These are phyloP conservation scores for Clarias batrachus DNA, from an alignment of 2,113 vertebrate species.

Conservation along the genomic window DNA sequence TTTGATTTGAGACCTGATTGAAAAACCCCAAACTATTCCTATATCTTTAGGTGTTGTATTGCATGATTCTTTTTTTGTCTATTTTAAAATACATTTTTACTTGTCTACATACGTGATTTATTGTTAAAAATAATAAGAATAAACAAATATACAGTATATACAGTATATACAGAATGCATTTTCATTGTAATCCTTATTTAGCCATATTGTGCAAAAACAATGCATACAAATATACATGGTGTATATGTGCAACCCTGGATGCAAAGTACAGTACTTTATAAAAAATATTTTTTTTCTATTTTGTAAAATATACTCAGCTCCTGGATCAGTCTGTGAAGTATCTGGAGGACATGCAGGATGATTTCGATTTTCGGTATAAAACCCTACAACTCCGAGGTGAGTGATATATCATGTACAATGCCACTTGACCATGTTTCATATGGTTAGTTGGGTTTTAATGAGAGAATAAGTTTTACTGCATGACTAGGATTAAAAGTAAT, in stretches of 20 bases:
- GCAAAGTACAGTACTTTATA: background rate
- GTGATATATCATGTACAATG: background rate
- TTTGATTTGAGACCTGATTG: too few relatives aligned
- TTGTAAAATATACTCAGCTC: conserved; percentile 68
- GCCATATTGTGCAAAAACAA: too few relatives aligned
- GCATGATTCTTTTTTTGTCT: too few relatives aligned
- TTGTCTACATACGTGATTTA: too few relatives aligned
- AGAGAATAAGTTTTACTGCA: background rate
- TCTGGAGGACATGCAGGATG: conserved; percentile 94
- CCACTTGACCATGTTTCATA: background rate
- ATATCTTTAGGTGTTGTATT: too few relatives aligned
- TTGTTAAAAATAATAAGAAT: too few relatives aligned
- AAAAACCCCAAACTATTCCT: too few relatives aligned
- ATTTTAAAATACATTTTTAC: too few relatives aligned
- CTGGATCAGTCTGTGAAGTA: conserved; percentile 94
- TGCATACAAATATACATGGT: background rate
- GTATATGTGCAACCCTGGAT: too few relatives aligned
- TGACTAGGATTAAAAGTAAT: background rate
- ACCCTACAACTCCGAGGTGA: conserved; percentile 90
- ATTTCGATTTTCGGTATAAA: conserved; percentile 97
- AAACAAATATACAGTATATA: too few relatives aligned
- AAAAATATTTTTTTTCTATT: background rate
- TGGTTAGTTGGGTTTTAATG: background rate
- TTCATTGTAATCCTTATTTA: too few relatives aligned
- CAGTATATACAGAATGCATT: too few relatives aligned